A percentile compares a stretch with the other conserved stretches of the same genome.
Conservation (phyloP, 2,797 vertebrate species). For the Xiphorhynchus erythropygius region DNA sequence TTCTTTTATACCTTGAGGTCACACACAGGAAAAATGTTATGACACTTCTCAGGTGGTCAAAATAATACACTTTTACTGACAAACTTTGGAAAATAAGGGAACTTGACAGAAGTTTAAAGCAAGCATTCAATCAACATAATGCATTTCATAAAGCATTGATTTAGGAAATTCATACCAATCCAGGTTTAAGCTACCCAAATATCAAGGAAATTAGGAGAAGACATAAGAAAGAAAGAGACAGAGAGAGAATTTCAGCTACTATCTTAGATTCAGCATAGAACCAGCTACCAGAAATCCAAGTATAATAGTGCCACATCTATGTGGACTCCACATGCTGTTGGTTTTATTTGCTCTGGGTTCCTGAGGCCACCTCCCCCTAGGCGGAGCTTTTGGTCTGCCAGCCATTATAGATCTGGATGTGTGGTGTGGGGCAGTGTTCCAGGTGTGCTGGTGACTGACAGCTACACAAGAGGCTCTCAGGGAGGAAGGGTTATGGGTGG, state of each 20-base stretch:
- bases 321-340: not conserved
- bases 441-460: no score
- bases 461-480: not conserved
- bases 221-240: not conserved
- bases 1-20: not conserved
- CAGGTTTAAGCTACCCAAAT: not conserved
- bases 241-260: not conserved
- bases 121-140: not conserved
- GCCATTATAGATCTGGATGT: not conserved
- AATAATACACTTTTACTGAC: not conserved
- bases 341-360: not conserved
- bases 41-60: not conserved
- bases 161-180: not conserved
- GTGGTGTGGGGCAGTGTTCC: not conserved
- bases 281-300: not conserved
- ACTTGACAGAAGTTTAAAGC: not conserved
- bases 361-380: not conserved
- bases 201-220: not conserved
- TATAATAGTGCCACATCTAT: not conserved
- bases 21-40: not conserved
- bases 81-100: not conserved
- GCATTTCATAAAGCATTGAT: not conserved
- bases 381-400: not conserved
- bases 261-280: not conserved
- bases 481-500: not conserved